phyloP scores from a whole-genome alignment of 2,797 vertebrate genomes.

The Paedocypris micromegethes region DNA sequence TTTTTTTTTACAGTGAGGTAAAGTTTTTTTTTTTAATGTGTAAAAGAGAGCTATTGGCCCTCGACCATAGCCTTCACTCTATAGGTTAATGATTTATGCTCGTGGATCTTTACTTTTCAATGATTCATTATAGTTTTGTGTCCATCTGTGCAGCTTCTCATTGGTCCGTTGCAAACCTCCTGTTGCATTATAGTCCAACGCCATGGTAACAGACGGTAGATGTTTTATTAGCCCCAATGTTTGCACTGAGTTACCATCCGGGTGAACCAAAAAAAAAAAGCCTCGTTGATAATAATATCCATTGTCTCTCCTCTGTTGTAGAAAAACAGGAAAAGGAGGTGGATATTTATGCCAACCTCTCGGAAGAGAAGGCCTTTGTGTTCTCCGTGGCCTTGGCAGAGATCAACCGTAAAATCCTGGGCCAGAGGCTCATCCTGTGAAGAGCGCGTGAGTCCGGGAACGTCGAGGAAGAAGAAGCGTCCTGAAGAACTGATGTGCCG shows the following conservation, averaged over 20 bases:
- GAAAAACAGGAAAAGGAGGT: conserved; percentile 98
- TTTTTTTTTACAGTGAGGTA: background rate
- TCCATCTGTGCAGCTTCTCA: background rate
- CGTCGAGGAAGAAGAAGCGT: too few species aligned
- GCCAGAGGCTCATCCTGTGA: conserved; percentile 91
- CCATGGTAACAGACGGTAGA: too few species aligned
- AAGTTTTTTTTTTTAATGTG: background rate
- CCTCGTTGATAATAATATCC: background rate
- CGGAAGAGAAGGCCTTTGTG: conserved; percentile 97
- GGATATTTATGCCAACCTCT: conserved; percentile 95
- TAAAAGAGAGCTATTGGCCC: background rate
- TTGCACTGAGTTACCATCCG: background rate
- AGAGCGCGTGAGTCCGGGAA: too few species aligned
- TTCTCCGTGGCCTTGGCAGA: conserved; percentile 98
- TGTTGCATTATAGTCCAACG: background rate
- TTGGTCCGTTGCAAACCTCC: background rate
- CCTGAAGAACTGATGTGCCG: too few species aligned
- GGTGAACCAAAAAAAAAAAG: background rate
- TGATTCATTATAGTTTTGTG: conserved; percentile 38
- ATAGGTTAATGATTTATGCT: conserved; percentile 47
- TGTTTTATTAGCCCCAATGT: background rate
- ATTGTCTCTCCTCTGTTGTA: conserved; percentile 52
- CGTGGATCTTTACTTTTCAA: conserved; percentile 27
- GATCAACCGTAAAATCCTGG: conserved; percentile 99
- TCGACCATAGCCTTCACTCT: conserved; percentile 17